phyloP scores from a whole-genome alignment of 2,113 vertebrate species.

The Caretta caretta region DNA sequence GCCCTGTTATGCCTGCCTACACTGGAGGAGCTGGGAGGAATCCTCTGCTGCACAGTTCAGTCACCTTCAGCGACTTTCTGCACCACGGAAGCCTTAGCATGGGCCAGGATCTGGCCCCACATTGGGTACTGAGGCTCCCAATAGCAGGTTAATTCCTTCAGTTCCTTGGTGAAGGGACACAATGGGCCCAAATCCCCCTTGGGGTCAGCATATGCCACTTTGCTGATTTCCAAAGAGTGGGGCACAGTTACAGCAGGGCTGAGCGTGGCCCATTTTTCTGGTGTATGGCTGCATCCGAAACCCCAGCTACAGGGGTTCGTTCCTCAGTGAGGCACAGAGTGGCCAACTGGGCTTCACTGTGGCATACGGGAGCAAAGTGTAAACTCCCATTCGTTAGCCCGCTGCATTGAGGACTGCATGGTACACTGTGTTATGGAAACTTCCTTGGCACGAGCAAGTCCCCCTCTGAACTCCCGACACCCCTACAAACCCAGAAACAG shows the following conservation, averaged over 20 bases:
- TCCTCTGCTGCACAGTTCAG: not conserved
- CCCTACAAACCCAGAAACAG: fast-evolving
- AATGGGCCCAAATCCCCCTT: not conserved
- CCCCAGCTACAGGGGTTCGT: not conserved
- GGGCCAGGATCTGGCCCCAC: not conserved
- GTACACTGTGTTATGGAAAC: not conserved
- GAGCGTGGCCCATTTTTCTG: not conserved
- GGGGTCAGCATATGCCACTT: not conserved
- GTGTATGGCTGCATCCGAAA: not conserved
- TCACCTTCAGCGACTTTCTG: too few relatives aligned
- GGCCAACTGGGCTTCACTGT: not conserved
- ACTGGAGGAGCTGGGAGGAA: not conserved
- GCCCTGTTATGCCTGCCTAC: not conserved
- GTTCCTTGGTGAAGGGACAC: not conserved
- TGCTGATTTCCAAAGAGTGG: not conserved
- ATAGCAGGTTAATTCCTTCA: not conserved
- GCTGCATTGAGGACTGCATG: not conserved
- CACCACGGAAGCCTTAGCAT: too few relatives aligned
- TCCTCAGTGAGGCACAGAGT: not conserved
- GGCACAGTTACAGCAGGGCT: not conserved
- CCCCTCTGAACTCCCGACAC: not conserved
- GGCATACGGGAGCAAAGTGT: not conserved
- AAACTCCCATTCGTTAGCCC: not conserved
- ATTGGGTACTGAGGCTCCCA: not conserved
- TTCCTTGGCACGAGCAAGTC: fast-evolving